A percentile compares a stretch with the other conserved stretches of the same genome.
phyloP scores from a whole-genome alignment of 2,797 vertebrate genomes.

The Tauraco hartlaubi region DNA sequence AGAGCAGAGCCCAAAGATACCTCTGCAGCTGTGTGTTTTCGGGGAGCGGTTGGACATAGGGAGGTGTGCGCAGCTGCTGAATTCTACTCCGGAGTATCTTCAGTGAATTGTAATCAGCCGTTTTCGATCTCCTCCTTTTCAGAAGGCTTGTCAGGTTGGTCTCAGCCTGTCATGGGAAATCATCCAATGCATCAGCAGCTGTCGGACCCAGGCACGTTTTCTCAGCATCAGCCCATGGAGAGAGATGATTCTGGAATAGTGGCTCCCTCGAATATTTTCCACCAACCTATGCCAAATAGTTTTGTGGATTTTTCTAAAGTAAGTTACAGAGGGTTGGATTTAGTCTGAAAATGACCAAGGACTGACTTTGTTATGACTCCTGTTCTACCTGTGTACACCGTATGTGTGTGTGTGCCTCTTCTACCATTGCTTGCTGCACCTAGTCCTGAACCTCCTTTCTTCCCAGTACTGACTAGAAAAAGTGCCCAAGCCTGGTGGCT shows the following conservation, averaged over 20 bases:
- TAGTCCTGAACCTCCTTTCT: background rate
- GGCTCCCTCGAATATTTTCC: conserved; percentile 96
- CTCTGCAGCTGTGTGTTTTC: background rate
- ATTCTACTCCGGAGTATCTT: background rate
- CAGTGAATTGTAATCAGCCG: background rate
- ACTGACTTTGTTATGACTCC: background rate
- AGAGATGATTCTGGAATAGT: conserved; percentile 98
- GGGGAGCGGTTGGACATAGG: background rate
- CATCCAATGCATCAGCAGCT: conserved; percentile 95
- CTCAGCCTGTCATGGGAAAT: conserved; percentile 94
- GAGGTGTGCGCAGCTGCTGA: background rate
- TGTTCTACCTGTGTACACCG: background rate
- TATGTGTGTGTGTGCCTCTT: background rate
- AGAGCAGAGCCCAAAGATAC: background rate
- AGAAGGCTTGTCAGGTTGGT: conserved; percentile 99
- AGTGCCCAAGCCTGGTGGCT: background rate
- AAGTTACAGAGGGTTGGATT: conserved; percentile 39
- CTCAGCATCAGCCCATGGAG: conserved; percentile 98
- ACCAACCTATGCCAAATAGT: conserved; percentile 95
- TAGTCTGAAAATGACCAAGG: background rate
- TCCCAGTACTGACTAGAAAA: background rate
- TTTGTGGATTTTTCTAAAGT: conserved; percentile 99
- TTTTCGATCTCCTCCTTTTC: conserved; percentile 53
- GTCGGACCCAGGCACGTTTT: conserved; percentile 94
- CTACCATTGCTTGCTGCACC: background rate